These are phyloP conservation scores for Dromococcyx pavoninus DNA, from an alignment of 2,797 vertebrate species.

Conservation along the genomic window DNA sequence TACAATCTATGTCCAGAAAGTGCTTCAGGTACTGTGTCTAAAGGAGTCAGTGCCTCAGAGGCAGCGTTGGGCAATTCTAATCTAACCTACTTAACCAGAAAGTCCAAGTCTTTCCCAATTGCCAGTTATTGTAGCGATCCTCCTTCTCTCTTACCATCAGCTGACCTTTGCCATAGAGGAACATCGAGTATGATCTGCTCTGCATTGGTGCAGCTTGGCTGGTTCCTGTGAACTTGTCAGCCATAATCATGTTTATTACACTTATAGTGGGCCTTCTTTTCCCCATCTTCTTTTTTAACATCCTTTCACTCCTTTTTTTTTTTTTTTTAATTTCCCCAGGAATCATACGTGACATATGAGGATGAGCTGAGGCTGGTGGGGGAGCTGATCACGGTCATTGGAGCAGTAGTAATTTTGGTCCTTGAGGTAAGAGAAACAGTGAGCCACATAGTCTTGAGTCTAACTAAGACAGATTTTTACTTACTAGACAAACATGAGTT, in stretches of 20 bases:
- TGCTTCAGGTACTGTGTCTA: slow-evolving; percentile 76
- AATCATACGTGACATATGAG: slow-evolving; percentile 84
- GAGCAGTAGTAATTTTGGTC: slow-evolving; percentile 88
- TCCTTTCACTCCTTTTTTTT: neutral
- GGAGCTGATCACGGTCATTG: slow-evolving; percentile 89
- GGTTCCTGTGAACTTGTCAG: neutral
- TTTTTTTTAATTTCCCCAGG: slow-evolving; percentile 73
- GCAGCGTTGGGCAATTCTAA: neutral
- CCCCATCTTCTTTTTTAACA: neutral
- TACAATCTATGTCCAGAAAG: slow-evolving; percentile 85
- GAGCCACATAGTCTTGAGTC: neutral
- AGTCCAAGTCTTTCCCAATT: neutral
- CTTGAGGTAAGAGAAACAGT: slow-evolving; percentile 83
- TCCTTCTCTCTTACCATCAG: neutral
- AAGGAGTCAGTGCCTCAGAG: neutral
- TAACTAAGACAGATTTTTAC: neutral
- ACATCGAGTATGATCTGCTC: neutral
- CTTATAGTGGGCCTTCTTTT: neutral
- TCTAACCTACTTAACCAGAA: neutral
- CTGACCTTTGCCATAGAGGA: neutral
- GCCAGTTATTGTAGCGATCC: neutral
- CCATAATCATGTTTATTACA: neutral
- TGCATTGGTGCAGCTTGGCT: neutral
- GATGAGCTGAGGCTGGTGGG: slow-evolving; percentile 88
- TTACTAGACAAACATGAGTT: neutral